phyloP scores from a whole-genome alignment of 2,113 vertebrate species.

The Heterotis niloticus region DNA sequence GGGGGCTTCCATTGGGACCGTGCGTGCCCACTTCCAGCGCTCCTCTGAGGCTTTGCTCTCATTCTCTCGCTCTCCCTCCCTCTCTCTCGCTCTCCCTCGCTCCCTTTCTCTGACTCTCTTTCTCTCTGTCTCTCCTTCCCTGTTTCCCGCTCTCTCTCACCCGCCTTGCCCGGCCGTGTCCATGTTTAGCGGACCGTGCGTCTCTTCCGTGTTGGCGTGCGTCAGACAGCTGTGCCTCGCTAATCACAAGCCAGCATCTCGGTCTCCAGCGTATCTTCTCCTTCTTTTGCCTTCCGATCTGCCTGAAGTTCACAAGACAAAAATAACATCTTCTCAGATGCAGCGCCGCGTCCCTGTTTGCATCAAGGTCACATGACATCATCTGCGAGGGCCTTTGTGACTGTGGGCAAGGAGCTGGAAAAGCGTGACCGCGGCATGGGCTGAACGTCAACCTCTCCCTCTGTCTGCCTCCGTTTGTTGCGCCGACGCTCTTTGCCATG shows the following conservation, averaged over 20 bases:
- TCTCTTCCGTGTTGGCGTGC: conserved; percentile 64
- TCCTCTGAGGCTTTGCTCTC: conserved; percentile 33
- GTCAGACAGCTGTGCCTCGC: conserved; percentile 77
- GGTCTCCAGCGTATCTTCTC: conserved; percentile 54
- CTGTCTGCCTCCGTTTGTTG: conserved; percentile 31
- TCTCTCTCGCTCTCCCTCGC: conserved; percentile 7
- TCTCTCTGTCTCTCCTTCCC: conserved; percentile 35
- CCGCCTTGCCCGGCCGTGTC: conserved; percentile 12
- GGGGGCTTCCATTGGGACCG: conserved; percentile 10
- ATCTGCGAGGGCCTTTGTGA: conserved; percentile 43
- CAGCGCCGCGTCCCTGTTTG: conserved; percentile 58
- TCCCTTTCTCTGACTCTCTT: conserved; percentile 23
- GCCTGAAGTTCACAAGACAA: conserved; percentile 64
- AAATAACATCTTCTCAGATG: conserved; percentile 64
- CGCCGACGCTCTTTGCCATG: neutral
- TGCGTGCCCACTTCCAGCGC: conserved; percentile 6
- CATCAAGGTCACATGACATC: conserved; percentile 51
- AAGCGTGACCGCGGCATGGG: conserved; percentile 51
- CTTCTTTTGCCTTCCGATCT: conserved; percentile 59
- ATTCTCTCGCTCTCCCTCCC: conserved; percentile 35
- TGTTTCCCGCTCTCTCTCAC: conserved; percentile 45
- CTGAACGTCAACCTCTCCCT: neutral
- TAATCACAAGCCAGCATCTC: conserved; percentile 68
- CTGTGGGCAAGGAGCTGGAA: conserved; percentile 48
- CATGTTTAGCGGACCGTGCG: conserved; percentile 37